Evolutionary conservation across 2,888 invertebrate genomes (phyloP).

Genomic region (Dorcus hopei): DNA sequence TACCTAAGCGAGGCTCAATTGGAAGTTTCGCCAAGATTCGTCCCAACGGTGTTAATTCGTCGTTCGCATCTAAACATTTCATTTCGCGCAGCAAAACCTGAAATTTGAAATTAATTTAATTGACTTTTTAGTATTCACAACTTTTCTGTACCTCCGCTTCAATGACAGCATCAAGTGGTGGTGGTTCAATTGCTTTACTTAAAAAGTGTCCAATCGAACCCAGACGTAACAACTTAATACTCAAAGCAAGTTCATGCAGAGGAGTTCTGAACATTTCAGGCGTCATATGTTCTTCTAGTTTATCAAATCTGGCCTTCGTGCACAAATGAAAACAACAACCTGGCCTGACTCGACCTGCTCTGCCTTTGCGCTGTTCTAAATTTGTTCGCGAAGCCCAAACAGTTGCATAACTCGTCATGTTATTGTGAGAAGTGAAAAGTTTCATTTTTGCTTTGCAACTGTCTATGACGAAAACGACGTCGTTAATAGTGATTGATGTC

Average conservation of each 20-base stretch:
- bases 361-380: slow-evolving; percentile 86
- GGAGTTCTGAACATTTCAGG: slow-evolving; percentile 99
- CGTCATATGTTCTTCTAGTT: slow-evolving; percentile 84
- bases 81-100: slow-evolving; percentile 65
- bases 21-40: slow-evolving; percentile 90
- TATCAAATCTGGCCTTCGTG: slow-evolving; percentile 68
- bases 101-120: not conserved
- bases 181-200: slow-evolving; percentile 93
- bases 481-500: slow-evolving; percentile 97
- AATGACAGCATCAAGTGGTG: slow-evolving; percentile 95
- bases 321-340: slow-evolving; percentile 95
- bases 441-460: slow-evolving; percentile 97
- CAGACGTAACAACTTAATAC: slow-evolving; percentile 83
- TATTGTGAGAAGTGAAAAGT: slow-evolving; percentile 96
- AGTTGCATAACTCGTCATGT: slow-evolving; percentile 97
- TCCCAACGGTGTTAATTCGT: slow-evolving; percentile 91
- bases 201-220: slow-evolving; percentile 93
- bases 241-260: slow-evolving; percentile 88
- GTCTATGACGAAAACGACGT: slow-evolving; percentile 97
- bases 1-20: slow-evolving; percentile 93
- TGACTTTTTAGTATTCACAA: not conserved
- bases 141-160: slow-evolving; percentile 78
- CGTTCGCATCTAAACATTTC: slow-evolving; percentile 83
- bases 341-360: slow-evolving; percentile 92
- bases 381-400: slow-evolving; percentile 95